These are phyloP conservation scores for Phallusia fumigata DNA, from an alignment of 23 tunicate genomes.

Conservation along the genomic window DNA sequence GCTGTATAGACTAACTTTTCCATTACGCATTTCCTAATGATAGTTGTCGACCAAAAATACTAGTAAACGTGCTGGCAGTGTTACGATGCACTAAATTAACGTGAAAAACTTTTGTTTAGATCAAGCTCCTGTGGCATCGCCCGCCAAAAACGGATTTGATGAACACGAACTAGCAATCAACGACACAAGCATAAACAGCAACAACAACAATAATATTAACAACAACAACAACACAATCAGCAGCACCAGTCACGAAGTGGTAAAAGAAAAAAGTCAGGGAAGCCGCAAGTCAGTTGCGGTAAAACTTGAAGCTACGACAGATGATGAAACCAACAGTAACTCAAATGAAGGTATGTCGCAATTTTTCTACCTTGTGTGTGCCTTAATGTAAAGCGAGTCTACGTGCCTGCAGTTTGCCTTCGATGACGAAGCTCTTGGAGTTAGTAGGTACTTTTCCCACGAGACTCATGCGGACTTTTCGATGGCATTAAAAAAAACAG, in stretches of 20 bases:
- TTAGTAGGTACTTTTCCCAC: constrained; percentile 5
- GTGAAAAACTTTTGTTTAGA: no score
- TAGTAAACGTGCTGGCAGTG: no score
- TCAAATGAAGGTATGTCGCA: constrained; percentile 18
- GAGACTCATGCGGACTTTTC: constrained; percentile 10
- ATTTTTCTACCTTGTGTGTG: neutral
- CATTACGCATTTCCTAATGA: no score
- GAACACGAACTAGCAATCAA: neutral
- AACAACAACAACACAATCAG: constrained; percentile 66
- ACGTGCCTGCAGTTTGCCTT: neutral
- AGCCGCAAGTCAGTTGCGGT: constrained; percentile 80
- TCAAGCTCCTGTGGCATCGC: neutral
- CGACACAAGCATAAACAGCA: neutral
- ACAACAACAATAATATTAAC: constrained; percentile 19
- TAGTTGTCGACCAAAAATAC: no score
- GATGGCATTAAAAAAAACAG: neutral
- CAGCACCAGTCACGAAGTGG: neutral
- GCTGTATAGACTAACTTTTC: no score
- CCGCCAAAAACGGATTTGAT: neutral
- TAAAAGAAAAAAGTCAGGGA: constrained; percentile 15
- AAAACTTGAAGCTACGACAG: constrained; percentile 59
- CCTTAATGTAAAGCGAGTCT: neutral
- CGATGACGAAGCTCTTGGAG: neutral
- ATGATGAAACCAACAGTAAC: constrained; percentile 41
- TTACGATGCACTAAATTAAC: no score